phyloP scores from a whole-genome alignment of 2,113 vertebrate species.

The Syngnathus typhle region DNA sequence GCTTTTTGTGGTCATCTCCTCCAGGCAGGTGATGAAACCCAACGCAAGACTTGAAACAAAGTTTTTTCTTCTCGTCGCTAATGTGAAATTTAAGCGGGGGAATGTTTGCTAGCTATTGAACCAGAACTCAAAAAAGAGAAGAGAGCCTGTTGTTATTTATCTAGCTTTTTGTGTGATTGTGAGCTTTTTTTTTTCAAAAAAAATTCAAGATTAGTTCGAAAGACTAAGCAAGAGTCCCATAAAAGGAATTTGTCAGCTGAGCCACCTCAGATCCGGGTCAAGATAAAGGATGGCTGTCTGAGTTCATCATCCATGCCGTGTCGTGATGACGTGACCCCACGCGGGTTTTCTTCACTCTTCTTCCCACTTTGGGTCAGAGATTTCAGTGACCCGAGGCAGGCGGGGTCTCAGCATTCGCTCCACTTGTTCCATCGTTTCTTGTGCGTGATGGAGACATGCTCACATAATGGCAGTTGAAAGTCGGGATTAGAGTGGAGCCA shows the following conservation, averaged over 20 bases:
- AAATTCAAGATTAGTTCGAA: no score
- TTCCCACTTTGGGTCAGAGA: constrained; percentile 21
- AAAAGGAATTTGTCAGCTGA: constrained; percentile 55
- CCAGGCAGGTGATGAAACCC: constrained; percentile 59
- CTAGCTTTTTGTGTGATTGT: no score
- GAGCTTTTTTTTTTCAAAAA: no score
- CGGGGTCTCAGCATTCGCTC: constrained; percentile 29
- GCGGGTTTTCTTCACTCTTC: background rate
- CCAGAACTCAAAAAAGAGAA: constrained; percentile 26
- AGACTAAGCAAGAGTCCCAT: no score
- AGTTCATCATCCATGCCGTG: background rate
- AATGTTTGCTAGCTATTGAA: constrained; percentile 6
- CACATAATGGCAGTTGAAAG: constrained; percentile 53
- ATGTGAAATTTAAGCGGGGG: constrained; percentile 10
- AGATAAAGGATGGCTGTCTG: constrained; percentile 31
- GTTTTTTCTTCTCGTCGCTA: background rate
- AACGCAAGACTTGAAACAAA: constrained; percentile 48
- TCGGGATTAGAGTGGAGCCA: constrained; percentile 43
- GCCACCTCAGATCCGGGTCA: constrained; percentile 42
- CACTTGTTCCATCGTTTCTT: constrained; percentile 46
- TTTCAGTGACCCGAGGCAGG: constrained; percentile 40
- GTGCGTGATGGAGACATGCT: constrained; percentile 27
- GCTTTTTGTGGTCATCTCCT: constrained; percentile 51
- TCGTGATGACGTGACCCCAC: background rate
- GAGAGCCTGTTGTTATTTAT: constrained; percentile 15